Evolutionary conservation across 2,113 vertebrate genomes (phyloP), one percentile per base, ranked within the genome.

Genomic region (Cranoglanis bouderius): DNA sequence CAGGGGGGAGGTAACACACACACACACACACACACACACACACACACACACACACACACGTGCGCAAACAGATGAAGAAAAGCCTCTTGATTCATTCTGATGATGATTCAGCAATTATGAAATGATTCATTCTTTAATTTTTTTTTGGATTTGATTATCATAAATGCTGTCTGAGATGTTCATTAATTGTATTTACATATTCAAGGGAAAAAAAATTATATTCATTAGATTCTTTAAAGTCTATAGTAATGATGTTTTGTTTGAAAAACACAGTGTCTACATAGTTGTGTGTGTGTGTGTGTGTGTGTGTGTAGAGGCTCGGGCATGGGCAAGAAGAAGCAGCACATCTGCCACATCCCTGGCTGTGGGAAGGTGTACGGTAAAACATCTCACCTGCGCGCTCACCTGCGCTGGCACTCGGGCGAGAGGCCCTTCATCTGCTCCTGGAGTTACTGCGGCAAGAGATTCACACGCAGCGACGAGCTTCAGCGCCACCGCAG

Each of bases 401-500:
- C 98, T 92, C 98, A 99, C 91, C 97, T 99, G 89, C 98, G 98
- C 92, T 99, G 98, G 98, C 98, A 99, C 96, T 99, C 98, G 77
- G 98, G 98, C 59, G 98, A 99, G 92, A 96, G 98, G 77, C 98
- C 98, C 1, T 99, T 99, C 92, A 95, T 99, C 91, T 99, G 98
- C 95, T 99, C 96, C 84, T 99, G 98, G 98, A 98, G 98, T 97
- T 99, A 97, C 96, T 99, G 98, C 90, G 98, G 98, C 63, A 99
- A 99, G 95, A 97, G 98, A 88, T 99, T 99, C 95, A 99, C 98
- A 85, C 96, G 98, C 93, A 99, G 98, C 1, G 98, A 99, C 93
- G 98, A 99, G 93, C 96, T 99, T 90, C 98, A 99, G 94, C 96
- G 98, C 90, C 98, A 99, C 95, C 96, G 98, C 95, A 97, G 98